phyloP scores from a whole-genome alignment of 2,113 vertebrate species.

The Oncorhynchus mykiss region DNA sequence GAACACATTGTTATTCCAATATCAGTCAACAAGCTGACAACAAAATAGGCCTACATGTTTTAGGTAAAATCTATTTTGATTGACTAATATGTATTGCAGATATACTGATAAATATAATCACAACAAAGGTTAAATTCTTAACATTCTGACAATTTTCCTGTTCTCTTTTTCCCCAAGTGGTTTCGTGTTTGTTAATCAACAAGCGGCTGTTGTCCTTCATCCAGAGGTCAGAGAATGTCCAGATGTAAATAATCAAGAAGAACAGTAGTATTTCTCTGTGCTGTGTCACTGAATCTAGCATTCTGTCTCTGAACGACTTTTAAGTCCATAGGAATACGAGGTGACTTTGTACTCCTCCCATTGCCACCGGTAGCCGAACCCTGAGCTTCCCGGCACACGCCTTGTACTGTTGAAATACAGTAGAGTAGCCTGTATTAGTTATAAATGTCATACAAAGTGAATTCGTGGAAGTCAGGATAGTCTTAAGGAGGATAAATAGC shows the following conservation, averaged over 20 bases:
- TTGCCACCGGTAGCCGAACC: background rate
- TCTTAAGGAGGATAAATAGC: too few relatives aligned
- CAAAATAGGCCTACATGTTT: background rate
- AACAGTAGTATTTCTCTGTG: background rate
- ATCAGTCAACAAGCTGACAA: background rate
- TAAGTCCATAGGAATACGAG: background rate
- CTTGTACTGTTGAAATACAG: background rate
- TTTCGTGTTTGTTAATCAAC: constrained; percentile 32
- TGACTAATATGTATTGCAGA: too few relatives aligned
- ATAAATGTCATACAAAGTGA: too few relatives aligned
- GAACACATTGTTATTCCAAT: background rate
- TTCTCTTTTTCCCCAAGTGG: constrained; percentile 25
- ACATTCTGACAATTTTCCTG: constrained; percentile 50
- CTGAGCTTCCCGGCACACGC: background rate
- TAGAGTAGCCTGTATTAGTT: background rate
- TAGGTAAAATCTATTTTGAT: too few relatives aligned
- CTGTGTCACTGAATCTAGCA: background rate
- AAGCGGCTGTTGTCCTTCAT: background rate
- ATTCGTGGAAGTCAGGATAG: too few relatives aligned
- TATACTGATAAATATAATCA: too few relatives aligned
- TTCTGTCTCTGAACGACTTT: background rate
- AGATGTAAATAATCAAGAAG: background rate
- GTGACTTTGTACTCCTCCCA: background rate
- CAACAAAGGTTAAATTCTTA: constrained; percentile 14
- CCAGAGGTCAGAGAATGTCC: background rate